These are phyloP conservation scores for Heloderma charlesbogerti DNA, from an alignment of 2,113 vertebrate species.

Conservation along the genomic window DNA sequence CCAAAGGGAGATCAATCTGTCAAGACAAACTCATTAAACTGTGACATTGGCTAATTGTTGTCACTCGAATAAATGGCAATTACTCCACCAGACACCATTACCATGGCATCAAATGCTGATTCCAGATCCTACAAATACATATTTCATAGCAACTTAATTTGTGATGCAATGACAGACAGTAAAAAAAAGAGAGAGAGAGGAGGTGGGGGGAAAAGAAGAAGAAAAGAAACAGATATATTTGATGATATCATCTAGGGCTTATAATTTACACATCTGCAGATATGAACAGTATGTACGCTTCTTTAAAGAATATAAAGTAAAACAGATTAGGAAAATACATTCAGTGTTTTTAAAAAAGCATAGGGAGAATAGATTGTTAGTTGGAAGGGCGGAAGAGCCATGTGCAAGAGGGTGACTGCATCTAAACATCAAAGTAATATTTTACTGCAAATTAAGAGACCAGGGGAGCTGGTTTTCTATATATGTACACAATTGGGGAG, in stretches of 20 bases:
- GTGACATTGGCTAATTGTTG: constrained; percentile 40
- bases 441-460: constrained; percentile 40
- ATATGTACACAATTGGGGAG: not conserved
- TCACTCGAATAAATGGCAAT: constrained; percentile 60
- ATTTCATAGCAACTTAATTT: constrained; percentile 64
- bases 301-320: constrained; percentile 61
- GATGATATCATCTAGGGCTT: constrained; percentile 64
- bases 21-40: constrained; percentile 53
- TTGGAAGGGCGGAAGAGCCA: not conserved
- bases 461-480: not conserved
- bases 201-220: constrained; percentile 24
- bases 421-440: constrained; percentile 21
- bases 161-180: constrained; percentile 45
- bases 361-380: constrained; percentile 20
- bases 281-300: constrained; percentile 63
- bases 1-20: constrained; percentile 30
- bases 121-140: constrained; percentile 46
- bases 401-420: constrained; percentile 29
- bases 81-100: constrained; percentile 49
- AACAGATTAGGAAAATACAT: constrained; percentile 54
- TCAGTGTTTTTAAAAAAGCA: not conserved
- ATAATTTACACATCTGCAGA: constrained; percentile 69
- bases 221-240: constrained; percentile 69
- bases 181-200: too few relatives aligned
- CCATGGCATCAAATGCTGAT: constrained; percentile 54